phyloP scores from a whole-genome alignment of 2,888 invertebrate genomes.

The Gymnosoma rotundatum region DNA sequence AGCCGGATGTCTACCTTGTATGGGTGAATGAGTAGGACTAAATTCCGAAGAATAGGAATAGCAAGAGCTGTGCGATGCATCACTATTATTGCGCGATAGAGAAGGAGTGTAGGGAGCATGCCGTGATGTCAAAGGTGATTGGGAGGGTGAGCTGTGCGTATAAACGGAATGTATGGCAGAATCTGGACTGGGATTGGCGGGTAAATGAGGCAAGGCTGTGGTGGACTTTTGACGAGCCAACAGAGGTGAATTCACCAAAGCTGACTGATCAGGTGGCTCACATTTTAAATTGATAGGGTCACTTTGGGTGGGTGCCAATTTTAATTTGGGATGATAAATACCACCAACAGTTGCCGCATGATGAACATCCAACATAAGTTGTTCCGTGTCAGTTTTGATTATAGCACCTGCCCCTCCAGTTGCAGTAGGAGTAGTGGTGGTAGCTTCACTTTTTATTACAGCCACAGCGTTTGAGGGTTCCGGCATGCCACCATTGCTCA shows the following conservation, averaged over 20 bases:
- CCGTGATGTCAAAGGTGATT: constrained; percentile 92
- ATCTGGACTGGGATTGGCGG: constrained; percentile 93
- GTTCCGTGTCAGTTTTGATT: constrained; percentile 78
- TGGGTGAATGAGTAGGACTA: constrained; percentile 94
- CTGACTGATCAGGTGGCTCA: constrained; percentile 75
- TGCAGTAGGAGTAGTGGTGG: constrained; percentile 69
- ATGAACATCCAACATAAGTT: constrained; percentile 76
- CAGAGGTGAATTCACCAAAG: constrained; percentile 85
- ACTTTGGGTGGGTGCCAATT: constrained; percentile 79
- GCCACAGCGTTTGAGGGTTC: constrained; percentile 71
- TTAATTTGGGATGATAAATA: constrained; percentile 74
- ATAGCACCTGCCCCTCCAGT: constrained; percentile 54
- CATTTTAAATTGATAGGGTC: constrained; percentile 82
- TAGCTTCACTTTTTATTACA: constrained; percentile 77
- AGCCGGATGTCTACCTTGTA: constrained; percentile 86
- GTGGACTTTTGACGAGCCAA: constrained; percentile 85
- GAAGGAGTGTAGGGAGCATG: constrained; percentile 92
- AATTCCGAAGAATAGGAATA: constrained; percentile 93
- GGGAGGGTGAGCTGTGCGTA: constrained; percentile 90
- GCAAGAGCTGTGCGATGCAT: constrained; percentile 94
- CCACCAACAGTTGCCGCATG: constrained; percentile 39
- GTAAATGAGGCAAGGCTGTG: constrained; percentile 84
- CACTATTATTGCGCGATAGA: constrained; percentile 93
- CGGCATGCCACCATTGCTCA: constrained; percentile 71
- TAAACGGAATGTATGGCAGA: constrained; percentile 95